A percentile compares a stretch with the other conserved stretches of the same genome.
phyloP scores from a whole-genome alignment of 1,140 invertebrate genomes.

The Limonius californicus region DNA sequence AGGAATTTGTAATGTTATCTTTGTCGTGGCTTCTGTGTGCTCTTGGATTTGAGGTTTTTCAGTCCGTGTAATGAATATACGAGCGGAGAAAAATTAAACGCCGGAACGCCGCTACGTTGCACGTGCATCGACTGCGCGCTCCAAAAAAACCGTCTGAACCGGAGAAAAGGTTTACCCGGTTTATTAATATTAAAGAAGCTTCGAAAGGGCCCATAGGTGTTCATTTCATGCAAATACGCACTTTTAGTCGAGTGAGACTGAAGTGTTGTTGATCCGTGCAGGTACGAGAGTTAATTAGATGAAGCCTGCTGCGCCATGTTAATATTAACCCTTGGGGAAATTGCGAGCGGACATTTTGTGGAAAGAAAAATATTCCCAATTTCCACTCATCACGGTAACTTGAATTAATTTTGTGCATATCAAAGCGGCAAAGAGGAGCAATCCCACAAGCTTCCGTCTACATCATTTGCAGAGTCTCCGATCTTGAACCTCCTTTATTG shows the following conservation, averaged over 20 bases:
- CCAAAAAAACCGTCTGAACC: no score
- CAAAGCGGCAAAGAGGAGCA: conserved; percentile 17
- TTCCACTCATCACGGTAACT: conserved; percentile 34
- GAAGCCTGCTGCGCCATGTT: conserved; percentile 29
- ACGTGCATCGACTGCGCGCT: no score
- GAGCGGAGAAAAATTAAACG: no score
- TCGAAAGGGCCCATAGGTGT: not conserved
- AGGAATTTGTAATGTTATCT: no score
- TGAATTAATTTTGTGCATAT: conserved; percentile 33
- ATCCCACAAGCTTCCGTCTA: conserved; percentile 11
- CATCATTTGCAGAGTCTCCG: not conserved
- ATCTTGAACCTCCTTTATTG: conserved; percentile 13
- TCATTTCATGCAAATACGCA: not conserved
- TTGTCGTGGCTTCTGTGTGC: no score
- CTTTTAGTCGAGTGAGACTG: conserved; percentile 3
- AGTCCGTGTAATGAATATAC: no score
- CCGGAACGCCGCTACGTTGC: no score
- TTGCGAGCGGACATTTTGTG: conserved; percentile 34
- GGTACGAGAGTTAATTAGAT: conserved; percentile 33
- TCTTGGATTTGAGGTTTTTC: no score
- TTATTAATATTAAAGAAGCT: not conserved
- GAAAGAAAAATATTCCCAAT: conserved; percentile 37
- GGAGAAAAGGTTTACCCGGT: no score
- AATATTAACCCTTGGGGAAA: conserved; percentile 37
- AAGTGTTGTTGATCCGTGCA: conserved; percentile 26